Evolutionary conservation across 2,888 invertebrate genomes (phyloP).

Genomic region (Cyclophora albipunctata): DNA sequence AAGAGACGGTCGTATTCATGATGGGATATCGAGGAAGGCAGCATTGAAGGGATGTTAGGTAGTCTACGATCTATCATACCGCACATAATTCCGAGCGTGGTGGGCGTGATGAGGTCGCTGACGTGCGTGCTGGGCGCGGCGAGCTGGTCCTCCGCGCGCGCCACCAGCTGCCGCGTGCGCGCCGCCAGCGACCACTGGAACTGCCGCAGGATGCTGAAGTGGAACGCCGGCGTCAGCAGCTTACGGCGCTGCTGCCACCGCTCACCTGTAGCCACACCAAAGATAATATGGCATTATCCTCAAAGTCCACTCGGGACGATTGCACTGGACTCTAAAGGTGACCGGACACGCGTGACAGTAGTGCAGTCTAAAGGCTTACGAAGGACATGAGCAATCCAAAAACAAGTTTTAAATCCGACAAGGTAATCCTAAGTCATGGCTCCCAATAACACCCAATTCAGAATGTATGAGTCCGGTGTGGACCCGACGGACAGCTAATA

Average conservation of each 20-base stretch:
- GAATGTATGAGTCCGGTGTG: too few relatives aligned
- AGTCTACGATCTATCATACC: slow-evolving; percentile 9
- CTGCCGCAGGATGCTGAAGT: slow-evolving; percentile 44
- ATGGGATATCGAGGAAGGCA: not conserved
- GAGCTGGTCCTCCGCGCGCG: slow-evolving; percentile 19
- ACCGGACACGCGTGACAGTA: too few relatives aligned
- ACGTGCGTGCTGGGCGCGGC: slow-evolving; percentile 38
- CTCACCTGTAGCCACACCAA: slow-evolving; percentile 20
- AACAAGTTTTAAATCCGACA: too few relatives aligned
- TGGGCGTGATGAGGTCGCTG: slow-evolving; percentile 50
- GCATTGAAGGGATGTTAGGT: too few relatives aligned
- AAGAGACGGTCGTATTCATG: slow-evolving; percentile 1
- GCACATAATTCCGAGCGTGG: slow-evolving; percentile 18
- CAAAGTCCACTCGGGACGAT: too few relatives aligned
- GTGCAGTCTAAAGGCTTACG: too few relatives aligned
- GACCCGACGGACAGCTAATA: too few relatives aligned
- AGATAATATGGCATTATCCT: too few relatives aligned
- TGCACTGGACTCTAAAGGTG: too few relatives aligned
- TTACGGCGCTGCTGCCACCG: slow-evolving; percentile 51
- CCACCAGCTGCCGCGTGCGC: slow-evolving; percentile 30
- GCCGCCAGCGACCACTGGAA: slow-evolving; percentile 37
- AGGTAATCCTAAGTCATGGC: too few relatives aligned
- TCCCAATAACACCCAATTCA: too few relatives aligned
- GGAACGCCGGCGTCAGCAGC: slow-evolving; percentile 49
- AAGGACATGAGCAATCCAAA: too few relatives aligned